phyloP scores from a whole-genome alignment of 2,888 invertebrate genomes.

The Calliopum simillimum region DNA sequence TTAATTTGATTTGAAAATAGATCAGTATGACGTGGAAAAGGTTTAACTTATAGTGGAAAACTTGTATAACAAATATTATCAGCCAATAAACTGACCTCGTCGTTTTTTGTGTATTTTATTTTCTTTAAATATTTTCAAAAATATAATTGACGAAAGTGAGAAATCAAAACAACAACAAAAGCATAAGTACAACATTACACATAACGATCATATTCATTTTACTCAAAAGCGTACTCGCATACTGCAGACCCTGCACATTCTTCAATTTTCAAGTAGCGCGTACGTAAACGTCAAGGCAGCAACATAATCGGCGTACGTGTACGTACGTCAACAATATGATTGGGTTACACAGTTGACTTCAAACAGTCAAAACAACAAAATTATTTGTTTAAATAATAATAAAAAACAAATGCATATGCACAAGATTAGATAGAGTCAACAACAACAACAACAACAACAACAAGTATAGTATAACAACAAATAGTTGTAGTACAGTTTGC shows the following conservation, averaged over 20 bases:
- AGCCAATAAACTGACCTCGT: constrained; percentile 31
- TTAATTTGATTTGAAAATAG: no score
- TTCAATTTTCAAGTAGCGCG: background rate
- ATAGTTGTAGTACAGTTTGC: background rate
- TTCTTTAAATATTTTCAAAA: background rate
- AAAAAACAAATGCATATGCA: background rate
- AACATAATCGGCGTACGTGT: no score
- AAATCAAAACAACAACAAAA: background rate
- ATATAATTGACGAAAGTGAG: background rate
- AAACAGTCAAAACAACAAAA: constrained; percentile 25
- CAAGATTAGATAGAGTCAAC: constrained; percentile 28
- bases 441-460: constrained; percentile 6
- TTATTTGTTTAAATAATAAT: background rate
- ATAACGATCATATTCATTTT: no score
- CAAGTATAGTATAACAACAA: background rate
- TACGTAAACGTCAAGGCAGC: background rate
- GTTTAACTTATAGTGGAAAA: no score
- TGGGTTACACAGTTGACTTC: constrained; percentile 4
- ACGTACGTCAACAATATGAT: background rate
- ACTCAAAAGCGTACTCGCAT: constrained; percentile 26
- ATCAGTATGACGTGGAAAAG: no score
- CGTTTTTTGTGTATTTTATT: background rate
- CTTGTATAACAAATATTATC: no score
- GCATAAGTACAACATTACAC: background rate
- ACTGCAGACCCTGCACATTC: constrained; percentile 31